phyloP scores from a whole-genome alignment of 2,113 vertebrate genomes.

The Hyaena hyaena region DNA sequence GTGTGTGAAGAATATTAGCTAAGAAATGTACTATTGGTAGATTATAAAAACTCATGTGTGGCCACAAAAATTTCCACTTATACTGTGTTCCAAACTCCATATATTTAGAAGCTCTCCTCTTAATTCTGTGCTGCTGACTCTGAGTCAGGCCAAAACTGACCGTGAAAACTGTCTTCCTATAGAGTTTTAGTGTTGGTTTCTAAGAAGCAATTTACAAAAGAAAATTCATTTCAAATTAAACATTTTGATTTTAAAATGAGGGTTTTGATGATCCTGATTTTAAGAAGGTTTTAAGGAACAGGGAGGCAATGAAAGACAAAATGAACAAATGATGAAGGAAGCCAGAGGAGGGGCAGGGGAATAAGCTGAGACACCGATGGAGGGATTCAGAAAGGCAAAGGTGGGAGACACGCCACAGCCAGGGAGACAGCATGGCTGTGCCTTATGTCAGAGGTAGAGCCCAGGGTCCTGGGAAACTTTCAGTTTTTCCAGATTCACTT shows the following conservation, averaged over 20 bases:
- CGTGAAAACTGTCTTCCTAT: slow-evolving; percentile 9
- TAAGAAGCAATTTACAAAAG: slow-evolving; percentile 16
- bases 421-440: not conserved
- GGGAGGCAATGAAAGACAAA: not conserved
- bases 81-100: not conserved
- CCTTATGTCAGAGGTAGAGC: not conserved
- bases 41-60: slow-evolving; percentile 11
- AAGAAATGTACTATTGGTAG: slow-evolving; percentile 34
- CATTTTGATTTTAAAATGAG: slow-evolving; percentile 39
- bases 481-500: not conserved
- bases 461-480: not conserved
- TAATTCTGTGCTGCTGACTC: slow-evolving; percentile 37
- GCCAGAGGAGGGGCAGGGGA: not conserved
- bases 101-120: slow-evolving; percentile 46
- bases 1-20: slow-evolving; percentile 29
- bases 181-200: not conserved
- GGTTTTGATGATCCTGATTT: slow-evolving; percentile 6
- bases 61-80: slow-evolving; percentile 46
- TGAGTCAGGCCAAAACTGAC: slow-evolving; percentile 38
- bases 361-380: not conserved
- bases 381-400: not conserved
- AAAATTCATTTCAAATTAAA: slow-evolving; percentile 58
- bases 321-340: not conserved
- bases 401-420: not conserved
- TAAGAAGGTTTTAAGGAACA: not conserved